Percentiles rank a stretch among this genome's conserved stretches.
These are phyloP conservation scores for Glossophaga mutica DNA, from an alignment of 2,797 vertebrate species.

Conservation along the genomic window DNA sequence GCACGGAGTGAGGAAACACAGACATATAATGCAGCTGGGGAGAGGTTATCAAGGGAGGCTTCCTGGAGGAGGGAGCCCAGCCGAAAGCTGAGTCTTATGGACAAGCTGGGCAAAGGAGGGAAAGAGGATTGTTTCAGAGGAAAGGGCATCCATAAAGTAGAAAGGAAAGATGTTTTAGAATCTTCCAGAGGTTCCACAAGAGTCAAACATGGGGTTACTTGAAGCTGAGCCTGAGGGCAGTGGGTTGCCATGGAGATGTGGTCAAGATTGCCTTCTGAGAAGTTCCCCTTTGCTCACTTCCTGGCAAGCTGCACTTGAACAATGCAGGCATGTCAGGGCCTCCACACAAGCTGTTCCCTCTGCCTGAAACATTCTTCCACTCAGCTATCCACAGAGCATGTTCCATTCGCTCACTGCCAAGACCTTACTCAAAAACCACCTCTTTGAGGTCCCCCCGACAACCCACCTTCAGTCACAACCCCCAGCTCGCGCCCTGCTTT, in stretches of 20 bases:
- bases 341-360: background rate
- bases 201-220: background rate
- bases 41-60: background rate
- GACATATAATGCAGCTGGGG: background rate
- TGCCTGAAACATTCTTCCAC: background rate
- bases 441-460: background rate
- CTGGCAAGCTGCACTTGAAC: background rate
- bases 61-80: background rate
- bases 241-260: conserved; percentile 5
- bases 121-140: background rate
- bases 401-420: background rate
- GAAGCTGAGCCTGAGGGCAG: background rate
- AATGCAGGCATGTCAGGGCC: background rate
- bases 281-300: background rate
- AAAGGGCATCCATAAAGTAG: background rate
- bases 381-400: too few relatives aligned
- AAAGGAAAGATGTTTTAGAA: background rate
- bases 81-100: background rate
- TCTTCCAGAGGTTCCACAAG: background rate
- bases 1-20: background rate
- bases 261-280: background rate
- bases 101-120: background rate
- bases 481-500: background rate
- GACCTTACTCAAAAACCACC: background rate
- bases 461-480: background rate